Conservation (phyloP, 2,888 invertebrate species). For the Andricus quercusramuli region DNA sequence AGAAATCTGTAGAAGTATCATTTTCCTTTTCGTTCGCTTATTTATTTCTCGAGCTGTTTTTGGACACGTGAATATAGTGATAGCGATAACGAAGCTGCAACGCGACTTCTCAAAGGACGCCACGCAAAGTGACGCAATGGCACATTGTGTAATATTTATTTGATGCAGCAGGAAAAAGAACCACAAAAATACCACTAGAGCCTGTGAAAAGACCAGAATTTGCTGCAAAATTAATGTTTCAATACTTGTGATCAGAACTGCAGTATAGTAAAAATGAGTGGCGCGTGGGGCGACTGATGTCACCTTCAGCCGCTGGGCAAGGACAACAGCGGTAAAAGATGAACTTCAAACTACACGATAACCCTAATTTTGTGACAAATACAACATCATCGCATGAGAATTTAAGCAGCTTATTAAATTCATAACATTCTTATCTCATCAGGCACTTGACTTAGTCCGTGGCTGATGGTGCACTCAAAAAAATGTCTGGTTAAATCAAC, state of each 20-base stretch:
- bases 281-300: no score
- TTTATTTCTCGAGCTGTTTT: background rate
- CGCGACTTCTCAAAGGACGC: background rate
- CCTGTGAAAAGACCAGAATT: background rate
- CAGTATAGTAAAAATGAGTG: no score
- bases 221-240: background rate
- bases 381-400: no score
- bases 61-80: background rate
- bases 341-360: no score
- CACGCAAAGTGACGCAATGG: background rate
- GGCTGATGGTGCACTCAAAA: no score
- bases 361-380: no score
- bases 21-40: background rate
- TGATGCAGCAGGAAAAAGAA: background rate
- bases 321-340: no score
- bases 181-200: background rate
- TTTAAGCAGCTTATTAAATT: no score
- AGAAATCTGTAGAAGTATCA: background rate
- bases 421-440: no score
- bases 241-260: background rate
- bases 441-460: no score
- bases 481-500: no score
- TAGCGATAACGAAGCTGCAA: background rate
- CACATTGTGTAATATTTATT: slow-evolving; percentile 1
- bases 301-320: no score